phyloP scores from a whole-genome alignment of 2,797 vertebrate genomes.

The Perodicticus potto region DNA sequence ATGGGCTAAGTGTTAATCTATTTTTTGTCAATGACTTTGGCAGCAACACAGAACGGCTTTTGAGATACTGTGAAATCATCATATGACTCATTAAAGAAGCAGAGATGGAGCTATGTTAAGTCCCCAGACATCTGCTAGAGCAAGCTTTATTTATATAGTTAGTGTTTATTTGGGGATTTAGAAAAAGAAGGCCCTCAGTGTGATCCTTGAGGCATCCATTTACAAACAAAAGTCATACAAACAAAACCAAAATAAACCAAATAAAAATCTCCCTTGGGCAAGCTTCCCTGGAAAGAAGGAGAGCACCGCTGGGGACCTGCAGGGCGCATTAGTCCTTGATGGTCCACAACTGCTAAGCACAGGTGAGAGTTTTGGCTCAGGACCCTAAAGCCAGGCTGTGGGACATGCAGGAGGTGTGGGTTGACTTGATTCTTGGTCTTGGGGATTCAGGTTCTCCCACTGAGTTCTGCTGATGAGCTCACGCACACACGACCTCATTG shows the following conservation, averaged over 20 bases:
- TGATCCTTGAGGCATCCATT: background rate
- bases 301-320: background rate
- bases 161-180: slow-evolving; percentile 65
- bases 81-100: slow-evolving; percentile 61
- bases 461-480: background rate
- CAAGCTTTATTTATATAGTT: slow-evolving; percentile 63
- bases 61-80: slow-evolving; percentile 59
- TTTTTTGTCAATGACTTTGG: slow-evolving; percentile 74
- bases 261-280: background rate
- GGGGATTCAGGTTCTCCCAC: background rate
- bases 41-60: slow-evolving; percentile 41
- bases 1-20: slow-evolving; percentile 45
- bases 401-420: background rate
- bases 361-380: background rate
- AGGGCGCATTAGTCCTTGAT: accelerated
- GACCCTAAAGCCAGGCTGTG: background rate
- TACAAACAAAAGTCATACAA: slow-evolving; percentile 56
- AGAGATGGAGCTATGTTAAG: slow-evolving; percentile 52
- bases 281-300: background rate
- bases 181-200: background rate
- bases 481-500: background rate
- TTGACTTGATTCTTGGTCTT: background rate
- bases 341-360: background rate
- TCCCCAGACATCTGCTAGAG: slow-evolving; percentile 59
- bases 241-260: background rate